phyloP scores from a whole-genome alignment of 2,797 vertebrate species.

The Cuniculus paca region DNA sequence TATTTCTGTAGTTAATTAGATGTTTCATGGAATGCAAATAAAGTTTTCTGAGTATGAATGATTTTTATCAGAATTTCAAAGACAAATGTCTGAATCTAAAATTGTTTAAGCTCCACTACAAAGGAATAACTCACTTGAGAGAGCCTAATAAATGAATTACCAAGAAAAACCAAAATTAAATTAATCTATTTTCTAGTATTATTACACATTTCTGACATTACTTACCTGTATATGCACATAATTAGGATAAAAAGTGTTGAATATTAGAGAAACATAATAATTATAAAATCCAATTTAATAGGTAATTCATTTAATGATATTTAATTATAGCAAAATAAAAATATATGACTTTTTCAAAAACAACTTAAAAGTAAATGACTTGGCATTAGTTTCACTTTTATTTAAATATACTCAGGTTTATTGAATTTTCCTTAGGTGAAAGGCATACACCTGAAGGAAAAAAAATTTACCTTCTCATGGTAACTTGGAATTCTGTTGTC shows the following conservation, averaged over 20 bases:
- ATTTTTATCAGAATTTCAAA: constrained; percentile 64
- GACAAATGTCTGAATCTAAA: constrained; percentile 17
- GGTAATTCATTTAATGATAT: neutral
- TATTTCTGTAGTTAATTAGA: neutral
- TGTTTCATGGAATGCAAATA: constrained; percentile 40
- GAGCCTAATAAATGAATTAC: constrained; percentile 33
- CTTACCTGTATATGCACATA: constrained; percentile 15
- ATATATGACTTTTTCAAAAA: neutral
- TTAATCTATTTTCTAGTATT: neutral
- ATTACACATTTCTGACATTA: constrained; percentile 25
- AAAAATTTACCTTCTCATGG: neutral
- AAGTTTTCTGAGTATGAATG: neutral
- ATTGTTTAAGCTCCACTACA: constrained; percentile 49
- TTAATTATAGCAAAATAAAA: constrained; percentile 5
- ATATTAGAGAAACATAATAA: constrained; percentile 7
- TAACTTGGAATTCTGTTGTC: neutral
- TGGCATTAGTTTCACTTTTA: constrained; percentile 4
- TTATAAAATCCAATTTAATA: neutral
- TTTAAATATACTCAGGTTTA: neutral
- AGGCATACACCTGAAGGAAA: neutral
- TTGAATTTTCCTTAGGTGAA: neutral
- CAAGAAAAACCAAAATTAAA: constrained; percentile 57
- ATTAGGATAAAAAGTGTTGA: neutral
- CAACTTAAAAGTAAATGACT: constrained; percentile 30
- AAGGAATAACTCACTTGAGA: constrained; percentile 22